Conservation (phyloP, 2,797 vertebrate species). For the Nothura maculosa region DNA sequence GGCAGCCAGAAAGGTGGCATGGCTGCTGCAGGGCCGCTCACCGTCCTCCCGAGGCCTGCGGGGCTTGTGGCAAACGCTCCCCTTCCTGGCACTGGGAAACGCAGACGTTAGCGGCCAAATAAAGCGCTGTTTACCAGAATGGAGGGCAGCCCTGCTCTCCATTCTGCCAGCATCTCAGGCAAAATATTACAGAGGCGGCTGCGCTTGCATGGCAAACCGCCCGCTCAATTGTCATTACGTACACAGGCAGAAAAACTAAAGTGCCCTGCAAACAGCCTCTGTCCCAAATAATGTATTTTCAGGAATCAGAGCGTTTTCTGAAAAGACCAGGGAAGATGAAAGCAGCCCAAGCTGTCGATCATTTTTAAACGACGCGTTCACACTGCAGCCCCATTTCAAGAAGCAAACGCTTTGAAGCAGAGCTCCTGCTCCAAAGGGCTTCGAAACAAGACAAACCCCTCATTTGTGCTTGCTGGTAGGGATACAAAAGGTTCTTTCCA, state of each 20-base stretch:
- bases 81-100: neutral
- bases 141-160: neutral
- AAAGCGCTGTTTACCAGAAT: neutral
- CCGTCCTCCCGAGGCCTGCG: neutral
- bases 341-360: neutral
- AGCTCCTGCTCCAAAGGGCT: conserved; percentile 23
- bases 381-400: neutral
- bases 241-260: neutral
- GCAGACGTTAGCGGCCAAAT: neutral
- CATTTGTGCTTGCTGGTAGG: neutral
- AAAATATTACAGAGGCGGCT: neutral
- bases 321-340: neutral
- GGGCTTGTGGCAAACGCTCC: neutral
- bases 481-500: conserved; percentile 44
- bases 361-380: neutral
- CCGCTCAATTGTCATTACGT: neutral
- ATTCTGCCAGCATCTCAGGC: neutral
- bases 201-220: neutral
- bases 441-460: neutral
- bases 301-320: neutral
- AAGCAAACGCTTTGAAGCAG: conserved; percentile 10
- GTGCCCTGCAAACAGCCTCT: neutral
- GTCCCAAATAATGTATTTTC: neutral
- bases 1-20: neutral
- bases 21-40: neutral